Base-by-base conservation (phyloP, 1,140 invertebrate species). In the Bombus superbus region DNA sequence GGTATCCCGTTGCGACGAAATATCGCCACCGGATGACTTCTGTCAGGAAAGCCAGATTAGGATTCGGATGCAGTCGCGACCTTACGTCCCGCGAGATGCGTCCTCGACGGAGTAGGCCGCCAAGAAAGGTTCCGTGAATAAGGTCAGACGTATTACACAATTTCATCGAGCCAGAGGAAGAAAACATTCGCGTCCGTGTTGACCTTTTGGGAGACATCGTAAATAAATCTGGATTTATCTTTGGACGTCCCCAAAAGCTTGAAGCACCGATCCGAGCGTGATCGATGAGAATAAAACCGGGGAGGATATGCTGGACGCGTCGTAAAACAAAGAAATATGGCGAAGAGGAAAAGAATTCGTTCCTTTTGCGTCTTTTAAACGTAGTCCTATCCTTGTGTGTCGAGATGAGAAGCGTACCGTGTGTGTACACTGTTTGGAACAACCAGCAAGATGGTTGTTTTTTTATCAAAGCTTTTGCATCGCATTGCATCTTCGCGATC, bases 1-100 rank as follows among this genome's bases (percentile, higher is more conserved):
- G 35, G 91, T 91, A 80, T 89, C 81, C 68, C 92, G 90, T 90
- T 89, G 89, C 90, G 88, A 90, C 92, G 92, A 94, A 92, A 93
- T 94, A 93, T 92, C 91, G 89, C 90, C 82, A 88, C 86, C 73
- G 40, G 83, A 81, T 86, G 81, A 87, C 89, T 90, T 86, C 86
- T 89, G 86, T 28, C 59, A 57, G 75, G 59, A 47, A 66, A 74
- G 35, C 71, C 81, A 90, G 86, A 94, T 94, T 93, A 94, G 92
- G 88, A 94, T 94, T 93, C 92, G 88, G 81, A 88, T 88, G 86
- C 88, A 85, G 91, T 92, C 87, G 87, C 87, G 87, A 83, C 42
- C 69, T 81, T 25, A 44, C 18, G 32, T 78, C 83, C 64, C 88
- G 66, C 6, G 88, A 68, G 88, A 62, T 11, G n/a, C 32, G 42